Conservation (phyloP, 2,113 vertebrate species). For the Heterotilapia buettikoferi region DNA sequence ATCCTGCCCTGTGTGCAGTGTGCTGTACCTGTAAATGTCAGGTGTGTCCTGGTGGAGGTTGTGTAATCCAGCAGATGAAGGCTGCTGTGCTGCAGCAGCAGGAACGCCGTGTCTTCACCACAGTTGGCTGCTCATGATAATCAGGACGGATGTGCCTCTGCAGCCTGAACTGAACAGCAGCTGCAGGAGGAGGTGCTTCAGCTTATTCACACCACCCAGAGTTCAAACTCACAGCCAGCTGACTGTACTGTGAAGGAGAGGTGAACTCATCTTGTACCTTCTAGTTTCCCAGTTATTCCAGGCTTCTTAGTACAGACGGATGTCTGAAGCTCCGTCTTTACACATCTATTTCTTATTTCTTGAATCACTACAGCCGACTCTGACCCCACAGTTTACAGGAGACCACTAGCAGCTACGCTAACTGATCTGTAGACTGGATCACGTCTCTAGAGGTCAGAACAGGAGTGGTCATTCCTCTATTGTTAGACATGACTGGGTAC, state of each 20-base stretch:
- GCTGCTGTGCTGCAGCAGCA: not conserved
- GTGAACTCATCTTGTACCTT: not conserved
- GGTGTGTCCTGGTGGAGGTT: not conserved
- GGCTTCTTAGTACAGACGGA: not conserved
- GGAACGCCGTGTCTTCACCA: not conserved
- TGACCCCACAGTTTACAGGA: not conserved
- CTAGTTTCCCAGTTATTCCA: not conserved
- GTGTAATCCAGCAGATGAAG: not conserved
- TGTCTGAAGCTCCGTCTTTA: not conserved
- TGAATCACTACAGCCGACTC: not conserved
- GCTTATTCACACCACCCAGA: not conserved
- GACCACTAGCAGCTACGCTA: not conserved
- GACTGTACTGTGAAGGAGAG: not conserved
- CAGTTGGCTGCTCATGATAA: conserved; percentile 6
- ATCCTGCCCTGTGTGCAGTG: not conserved
- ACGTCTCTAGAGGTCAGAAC: not conserved
- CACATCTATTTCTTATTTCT: not conserved
- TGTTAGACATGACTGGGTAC: not conserved
- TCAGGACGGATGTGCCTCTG: conserved; percentile 53
- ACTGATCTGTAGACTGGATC: not conserved
- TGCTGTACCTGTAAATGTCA: not conserved
- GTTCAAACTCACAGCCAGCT: not conserved
- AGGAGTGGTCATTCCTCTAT: not conserved
- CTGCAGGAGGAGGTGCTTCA: not conserved
- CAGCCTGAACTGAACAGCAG: not conserved